Base-by-base conservation (phyloP, 2,113 vertebrate genomes). In the Mohoua ochrocephala region DNA sequence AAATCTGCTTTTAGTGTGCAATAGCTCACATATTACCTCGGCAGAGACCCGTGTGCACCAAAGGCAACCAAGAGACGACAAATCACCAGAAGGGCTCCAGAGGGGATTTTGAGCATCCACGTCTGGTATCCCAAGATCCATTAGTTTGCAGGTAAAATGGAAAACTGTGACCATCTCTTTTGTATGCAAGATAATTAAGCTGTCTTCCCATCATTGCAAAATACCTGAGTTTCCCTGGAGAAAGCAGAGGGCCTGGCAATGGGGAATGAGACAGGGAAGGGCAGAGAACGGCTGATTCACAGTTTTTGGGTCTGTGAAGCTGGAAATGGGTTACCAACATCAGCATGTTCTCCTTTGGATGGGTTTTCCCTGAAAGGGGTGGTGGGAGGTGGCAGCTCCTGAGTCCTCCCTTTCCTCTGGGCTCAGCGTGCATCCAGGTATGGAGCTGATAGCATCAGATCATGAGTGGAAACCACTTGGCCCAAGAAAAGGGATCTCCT, bases 81-180 rank as follows among this genome's bases (percentile, higher is more conserved):
- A 95, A 78, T 89, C 83, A 70, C 56, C 93, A 81, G 84, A 96
- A 96, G 69, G 76, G 68, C 91, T 94, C 88, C 95, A 83, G 88
- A 93, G 86, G 92, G 88, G 65, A 95, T 89, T 95, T 74, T 95
- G 93, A 96, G 78, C 96, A 86, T 94, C 95, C 86, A n/a, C 89
- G 73, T 84, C 93, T 94, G 95, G 76, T 95, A 71, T 71, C 84
- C 92, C 93, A 95, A 96, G 86, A 96, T 84, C 91, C 91, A 61
- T 94, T 96, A 97, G 96, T 77, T 87, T 95, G 93, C 91, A 96
- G 93, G 96, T 96, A 97, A 96, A 97, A 81, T 0, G 5, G 88
- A 92, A 93, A 90, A 95, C 85, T 90, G 88, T 88, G 57, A 94
- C 54, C 41, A 0, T 92, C 65, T 92, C 70, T 91, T 94, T 81